Evolutionary conservation across 2,888 invertebrate genomes (phyloP).

Genomic region (Brachycybe producta): DNA sequence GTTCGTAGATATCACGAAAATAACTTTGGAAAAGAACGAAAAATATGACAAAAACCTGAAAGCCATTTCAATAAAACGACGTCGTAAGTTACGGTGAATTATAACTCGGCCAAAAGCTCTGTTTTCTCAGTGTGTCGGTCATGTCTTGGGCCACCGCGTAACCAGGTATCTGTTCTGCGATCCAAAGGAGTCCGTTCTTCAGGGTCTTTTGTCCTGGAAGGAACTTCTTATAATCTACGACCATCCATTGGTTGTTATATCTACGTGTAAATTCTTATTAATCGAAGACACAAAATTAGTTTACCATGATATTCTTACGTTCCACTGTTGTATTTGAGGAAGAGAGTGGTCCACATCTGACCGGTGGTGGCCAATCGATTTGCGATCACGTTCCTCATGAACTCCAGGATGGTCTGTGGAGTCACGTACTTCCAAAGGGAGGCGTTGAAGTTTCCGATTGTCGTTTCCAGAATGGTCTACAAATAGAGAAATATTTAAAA

Average conservation of each 20-base stretch:
- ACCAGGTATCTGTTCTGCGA: conserved; percentile 63
- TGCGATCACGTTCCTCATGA: conserved; percentile 65
- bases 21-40: conserved; percentile 31
- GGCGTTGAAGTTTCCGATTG: conserved; percentile 58
- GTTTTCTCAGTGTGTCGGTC: conserved; percentile 47
- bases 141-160: conserved; percentile 46
- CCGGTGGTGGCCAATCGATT: conserved; percentile 63
- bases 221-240: conserved; percentile 58
- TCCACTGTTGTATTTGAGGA: conserved; percentile 58
- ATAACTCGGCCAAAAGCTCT: conserved; percentile 60
- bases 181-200: conserved; percentile 44
- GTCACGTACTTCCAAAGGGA: conserved; percentile 55
- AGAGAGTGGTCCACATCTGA: conserved; percentile 55
- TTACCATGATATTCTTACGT: conserved; percentile 37
- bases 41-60: neutral
- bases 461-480: conserved; percentile 56
- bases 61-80: neutral
- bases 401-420: conserved; percentile 50
- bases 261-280: conserved; percentile 25
- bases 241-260: conserved; percentile 76
- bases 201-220: conserved; percentile 35
- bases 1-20: conserved; percentile 48
- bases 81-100: conserved; percentile 44
- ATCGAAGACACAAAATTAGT: neutral
- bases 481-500: neutral